Percentiles rank a stretch among this genome's conserved stretches.
Evolutionary conservation across 2,888 invertebrate genomes (phyloP).

Genomic region (Linyphia triangularis): DNA sequence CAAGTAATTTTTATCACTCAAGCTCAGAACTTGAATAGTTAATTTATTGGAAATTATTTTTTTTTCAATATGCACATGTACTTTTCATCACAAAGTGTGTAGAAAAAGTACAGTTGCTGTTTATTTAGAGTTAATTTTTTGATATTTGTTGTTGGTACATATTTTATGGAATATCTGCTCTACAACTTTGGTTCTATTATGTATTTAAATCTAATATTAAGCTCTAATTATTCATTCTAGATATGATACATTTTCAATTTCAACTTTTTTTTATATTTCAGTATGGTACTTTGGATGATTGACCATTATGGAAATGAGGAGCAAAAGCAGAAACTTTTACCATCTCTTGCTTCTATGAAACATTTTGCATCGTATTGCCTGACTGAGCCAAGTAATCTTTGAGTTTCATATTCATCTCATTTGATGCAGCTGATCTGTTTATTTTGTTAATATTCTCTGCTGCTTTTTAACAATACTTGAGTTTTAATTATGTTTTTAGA

Average conservation of each 20-base stretch:
- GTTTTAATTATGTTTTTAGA: no score
- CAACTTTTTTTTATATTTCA: no score
- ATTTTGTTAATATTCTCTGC: background rate
- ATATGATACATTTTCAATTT: background rate
- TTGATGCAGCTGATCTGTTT: background rate
- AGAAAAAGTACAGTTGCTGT: background rate
- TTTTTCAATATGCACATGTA: no score
- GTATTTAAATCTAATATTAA: background rate
- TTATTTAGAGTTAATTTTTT: background rate
- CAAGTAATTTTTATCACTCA: no score
- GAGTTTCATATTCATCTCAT: background rate
- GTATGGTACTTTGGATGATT: conserved; percentile 83
- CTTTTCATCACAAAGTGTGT: no score
- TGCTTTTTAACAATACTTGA: no score
- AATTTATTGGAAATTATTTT: no score
- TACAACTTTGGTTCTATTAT: background rate
- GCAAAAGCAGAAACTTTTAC: conserved; percentile 81
- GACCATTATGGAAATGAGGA: conserved; percentile 82
- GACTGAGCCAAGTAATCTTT: conserved; percentile 82
- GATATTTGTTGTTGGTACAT: background rate
- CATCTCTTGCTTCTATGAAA: conserved; percentile 81
- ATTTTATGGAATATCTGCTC: background rate
- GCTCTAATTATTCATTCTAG: background rate
- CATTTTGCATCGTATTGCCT: conserved; percentile 82
- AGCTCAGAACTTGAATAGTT: no score